A percentile compares a stretch with the other conserved stretches of the same genome.
Conservation (phyloP, 1,140 invertebrate genomes). For the Calliphora vicina region DNA sequence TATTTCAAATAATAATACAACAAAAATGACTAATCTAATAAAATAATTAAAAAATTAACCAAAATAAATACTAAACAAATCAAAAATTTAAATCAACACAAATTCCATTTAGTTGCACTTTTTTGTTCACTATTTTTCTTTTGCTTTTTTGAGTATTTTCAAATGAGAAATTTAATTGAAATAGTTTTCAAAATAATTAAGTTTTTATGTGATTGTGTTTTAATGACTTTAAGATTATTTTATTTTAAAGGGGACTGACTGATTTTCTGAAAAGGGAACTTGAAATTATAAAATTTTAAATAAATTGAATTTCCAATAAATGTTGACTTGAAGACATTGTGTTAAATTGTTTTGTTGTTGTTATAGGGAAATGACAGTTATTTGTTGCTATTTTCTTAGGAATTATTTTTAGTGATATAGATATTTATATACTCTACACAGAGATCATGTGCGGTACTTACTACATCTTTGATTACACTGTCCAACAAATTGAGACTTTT, state of each 20-base stretch:
- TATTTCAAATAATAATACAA: background rate
- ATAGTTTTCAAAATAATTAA: background rate
- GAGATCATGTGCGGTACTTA: no score
- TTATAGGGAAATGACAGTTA: no score
- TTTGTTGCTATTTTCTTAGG: no score
- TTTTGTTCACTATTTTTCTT: constrained; percentile 26
- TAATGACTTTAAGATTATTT: background rate
- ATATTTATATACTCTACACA: no score
- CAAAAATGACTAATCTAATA: background rate
- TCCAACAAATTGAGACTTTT: no score
- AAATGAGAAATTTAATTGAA: background rate
- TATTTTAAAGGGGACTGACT: background rate
- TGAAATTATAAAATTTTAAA: no score
- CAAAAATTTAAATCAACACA: background rate
- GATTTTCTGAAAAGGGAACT: no score
- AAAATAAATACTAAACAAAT: background rate
- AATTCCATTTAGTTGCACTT: constrained; percentile 38
- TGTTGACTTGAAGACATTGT: no score
- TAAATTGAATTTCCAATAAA: no score
- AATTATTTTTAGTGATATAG: no score
- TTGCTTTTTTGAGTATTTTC: background rate
- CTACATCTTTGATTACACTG: no score
- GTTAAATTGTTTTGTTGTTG: no score
- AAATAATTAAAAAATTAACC: background rate
- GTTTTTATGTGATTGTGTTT: background rate